phyloP scores from a whole-genome alignment of 2,113 vertebrate species.

The Tragelaphus imberbis region DNA sequence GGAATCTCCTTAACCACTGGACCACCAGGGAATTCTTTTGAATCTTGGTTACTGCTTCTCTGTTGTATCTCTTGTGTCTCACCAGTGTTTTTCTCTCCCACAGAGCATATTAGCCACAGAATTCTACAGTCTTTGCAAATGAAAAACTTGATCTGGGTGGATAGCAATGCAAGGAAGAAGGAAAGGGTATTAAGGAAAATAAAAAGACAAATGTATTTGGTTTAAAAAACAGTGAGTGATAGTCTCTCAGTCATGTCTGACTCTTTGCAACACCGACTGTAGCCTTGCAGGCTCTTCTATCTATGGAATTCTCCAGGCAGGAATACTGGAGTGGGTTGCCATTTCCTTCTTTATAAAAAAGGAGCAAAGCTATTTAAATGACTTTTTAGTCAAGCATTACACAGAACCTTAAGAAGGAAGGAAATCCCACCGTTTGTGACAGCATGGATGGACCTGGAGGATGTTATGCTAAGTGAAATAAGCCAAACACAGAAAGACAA shows the following conservation, averaged over 20 bases:
- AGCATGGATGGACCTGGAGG: not conserved
- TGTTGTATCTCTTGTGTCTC: not conserved
- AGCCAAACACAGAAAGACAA: not conserved
- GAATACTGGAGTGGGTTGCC: no score
- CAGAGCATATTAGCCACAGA: not conserved
- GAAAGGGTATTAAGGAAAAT: not conserved
- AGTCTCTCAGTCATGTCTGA: not conserved
- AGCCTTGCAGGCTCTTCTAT: not conserved
- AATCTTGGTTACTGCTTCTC: not conserved
- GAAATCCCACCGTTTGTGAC: not conserved
- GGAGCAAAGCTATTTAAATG: not conserved
- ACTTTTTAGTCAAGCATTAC: not conserved
- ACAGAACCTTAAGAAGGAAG: not conserved
- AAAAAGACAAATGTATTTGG: not conserved
- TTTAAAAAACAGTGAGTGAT: not conserved
- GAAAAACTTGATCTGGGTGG: not conserved
- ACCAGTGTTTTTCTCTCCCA: not conserved
- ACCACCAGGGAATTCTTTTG: not conserved
- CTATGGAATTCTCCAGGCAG: no score
- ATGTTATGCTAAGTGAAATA: not conserved
- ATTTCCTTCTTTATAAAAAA: not conserved
- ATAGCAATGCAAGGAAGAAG: not conserved
- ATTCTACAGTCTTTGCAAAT: not conserved
- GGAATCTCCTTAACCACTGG: not conserved
- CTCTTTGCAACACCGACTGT: not conserved